A percentile compares a stretch with the other conserved stretches of the same genome.
phyloP scores from a whole-genome alignment of 2,113 vertebrate genomes.

The Sturnira hondurensis region DNA sequence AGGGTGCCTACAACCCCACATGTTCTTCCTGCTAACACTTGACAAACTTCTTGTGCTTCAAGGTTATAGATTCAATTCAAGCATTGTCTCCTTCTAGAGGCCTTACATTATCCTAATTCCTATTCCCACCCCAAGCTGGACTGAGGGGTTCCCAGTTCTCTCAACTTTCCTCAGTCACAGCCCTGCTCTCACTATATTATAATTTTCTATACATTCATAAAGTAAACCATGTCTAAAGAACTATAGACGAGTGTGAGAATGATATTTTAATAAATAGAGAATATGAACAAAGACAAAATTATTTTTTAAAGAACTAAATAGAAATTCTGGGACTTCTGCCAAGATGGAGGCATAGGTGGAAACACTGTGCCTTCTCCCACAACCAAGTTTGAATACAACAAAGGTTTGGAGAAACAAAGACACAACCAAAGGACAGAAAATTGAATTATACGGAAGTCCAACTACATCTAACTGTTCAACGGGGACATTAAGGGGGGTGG shows the following conservation, averaged over 20 bases:
- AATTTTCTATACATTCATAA: background rate
- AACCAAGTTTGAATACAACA: no score
- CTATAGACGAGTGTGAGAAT: background rate
- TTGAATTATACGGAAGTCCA: no score
- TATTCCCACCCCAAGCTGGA: background rate
- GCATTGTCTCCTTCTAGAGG: background rate
- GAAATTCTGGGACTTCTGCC: no score
- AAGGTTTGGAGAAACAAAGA: no score
- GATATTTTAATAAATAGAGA: background rate
- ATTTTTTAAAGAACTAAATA: background rate
- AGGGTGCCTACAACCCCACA: background rate
- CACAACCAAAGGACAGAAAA: no score
- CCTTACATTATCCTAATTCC: background rate
- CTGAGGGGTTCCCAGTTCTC: background rate
- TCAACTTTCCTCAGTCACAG: background rate
- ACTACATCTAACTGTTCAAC: no score
- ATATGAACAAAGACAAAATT: background rate
- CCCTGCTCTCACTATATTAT: background rate
- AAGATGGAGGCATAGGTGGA: no score
- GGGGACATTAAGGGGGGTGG: no score
- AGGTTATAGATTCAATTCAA: background rate
- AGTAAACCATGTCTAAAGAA: background rate
- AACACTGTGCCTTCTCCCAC: no score
- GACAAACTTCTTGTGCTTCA: slow-evolving; percentile 31
- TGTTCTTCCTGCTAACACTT: background rate